Base-by-base conservation (phyloP, 1,140 invertebrate genomes). In the Gonioctena quinquepunctata region DNA sequence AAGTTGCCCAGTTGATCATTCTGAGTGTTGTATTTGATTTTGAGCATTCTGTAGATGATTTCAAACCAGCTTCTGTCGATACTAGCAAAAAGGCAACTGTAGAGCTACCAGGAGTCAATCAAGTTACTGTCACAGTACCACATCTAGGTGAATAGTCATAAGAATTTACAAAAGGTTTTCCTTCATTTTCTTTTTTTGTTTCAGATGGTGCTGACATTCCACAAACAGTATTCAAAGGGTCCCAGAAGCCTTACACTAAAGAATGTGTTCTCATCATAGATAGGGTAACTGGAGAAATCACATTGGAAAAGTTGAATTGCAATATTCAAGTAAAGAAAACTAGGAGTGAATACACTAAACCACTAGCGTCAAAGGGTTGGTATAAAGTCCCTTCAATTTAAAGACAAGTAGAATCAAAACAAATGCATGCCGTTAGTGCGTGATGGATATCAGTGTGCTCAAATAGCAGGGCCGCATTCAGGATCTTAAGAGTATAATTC, bases 211-310 rank as follows among this genome's bases (percentile, higher is more conserved):
- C 94, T 71, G 95, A 94, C 27, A 91, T 92, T 28, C 89, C 92
- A 62, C 92, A 96, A 76, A 97, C 95, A 70, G 93, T 98, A 61
- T 98, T 96, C 83, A 96, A 96, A 85, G 96, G 96, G 52, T 94
- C 94, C 78, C 93, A 96, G 80, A 89, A 92, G 80, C 93, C 94
- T 48, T 95, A 94, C 82, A 88, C 90, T 60, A 94, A 90, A 86
- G 96, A 98, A 87, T 99, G 96, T 86, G 94, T 99, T 50, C 87
- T 98, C 7, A 96, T 99, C 62, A 94, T 97, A 73, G 95, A 98
- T 83, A 90, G 91, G 82, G 86, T 88, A 49, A 98, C 95, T 2
- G 96, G 96, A 59, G 94, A 96, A 85, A 93, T 98, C 73, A 96
- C 93, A 16, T 83, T 99, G 67, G 96, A 99, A 84, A 94, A 93